Percentiles rank a stretch among this genome's conserved stretches.
phyloP scores from a whole-genome alignment of 2,888 invertebrate genomes.

The Geophilus truncorum region DNA sequence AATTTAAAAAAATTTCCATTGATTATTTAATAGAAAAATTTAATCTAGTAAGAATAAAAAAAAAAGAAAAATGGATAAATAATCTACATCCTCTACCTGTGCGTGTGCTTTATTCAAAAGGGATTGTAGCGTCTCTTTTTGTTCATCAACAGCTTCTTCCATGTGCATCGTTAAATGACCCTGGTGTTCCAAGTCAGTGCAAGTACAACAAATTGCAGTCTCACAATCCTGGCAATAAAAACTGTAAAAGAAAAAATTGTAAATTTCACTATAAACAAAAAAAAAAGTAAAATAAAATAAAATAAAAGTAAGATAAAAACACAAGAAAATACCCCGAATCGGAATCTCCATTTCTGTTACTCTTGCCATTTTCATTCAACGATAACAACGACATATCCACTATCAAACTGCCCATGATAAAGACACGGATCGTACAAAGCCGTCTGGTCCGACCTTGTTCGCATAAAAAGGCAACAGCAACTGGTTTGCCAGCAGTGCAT shows the following conservation, averaged over 20 bases:
- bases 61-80: neutral
- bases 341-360: neutral
- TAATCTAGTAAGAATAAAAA: too few species aligned
- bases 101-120: constrained; percentile 46
- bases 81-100: constrained; percentile 35
- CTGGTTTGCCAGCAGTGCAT: neutral
- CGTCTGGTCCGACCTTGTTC: neutral
- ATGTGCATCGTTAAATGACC: constrained; percentile 50
- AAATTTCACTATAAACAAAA: too few species aligned
- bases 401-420: neutral
- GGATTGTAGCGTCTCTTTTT: constrained; percentile 43
- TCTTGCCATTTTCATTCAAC: constrained; percentile 42
- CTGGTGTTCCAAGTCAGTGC: constrained; percentile 52
- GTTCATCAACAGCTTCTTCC: constrained; percentile 51
- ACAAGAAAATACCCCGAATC: neutral
- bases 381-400: neutral
- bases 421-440: neutral
- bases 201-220: constrained; percentile 52
- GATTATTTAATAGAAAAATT: too few species aligned
- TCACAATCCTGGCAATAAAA: constrained; percentile 54
- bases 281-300: neutral
- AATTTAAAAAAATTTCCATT: too few species aligned
- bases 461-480: neutral
- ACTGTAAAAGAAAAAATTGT: constrained; percentile 39
- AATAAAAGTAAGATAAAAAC: neutral